A percentile compares a stretch with the other conserved stretches of the same genome.
Evolutionary conservation across 2,113 vertebrate genomes (phyloP).

Genomic region (Sphyrna mokarran): DNA sequence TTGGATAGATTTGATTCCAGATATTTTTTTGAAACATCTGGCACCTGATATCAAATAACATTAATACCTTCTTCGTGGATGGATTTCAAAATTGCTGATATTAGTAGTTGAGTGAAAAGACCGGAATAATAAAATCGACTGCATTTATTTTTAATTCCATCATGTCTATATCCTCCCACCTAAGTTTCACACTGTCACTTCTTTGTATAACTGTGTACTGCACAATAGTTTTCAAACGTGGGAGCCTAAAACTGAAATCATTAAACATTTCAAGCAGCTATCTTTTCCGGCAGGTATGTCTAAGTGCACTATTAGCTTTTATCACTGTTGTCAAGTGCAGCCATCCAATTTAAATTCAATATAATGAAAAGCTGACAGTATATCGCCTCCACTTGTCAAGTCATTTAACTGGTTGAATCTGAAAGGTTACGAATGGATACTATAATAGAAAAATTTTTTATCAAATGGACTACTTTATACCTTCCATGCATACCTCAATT

Average conservation of each 20-base stretch:
- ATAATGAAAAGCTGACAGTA: slow-evolving; percentile 27
- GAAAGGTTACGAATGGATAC: slow-evolving; percentile 15
- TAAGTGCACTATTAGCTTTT: slow-evolving; percentile 22
- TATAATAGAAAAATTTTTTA: neutral
- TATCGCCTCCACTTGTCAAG: slow-evolving; percentile 14
- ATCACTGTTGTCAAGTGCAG: slow-evolving; percentile 26
- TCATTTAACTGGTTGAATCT: slow-evolving; percentile 18
- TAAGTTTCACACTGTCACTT: slow-evolving; percentile 12
- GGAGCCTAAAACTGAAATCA: slow-evolving; percentile 25
- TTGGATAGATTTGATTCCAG: neutral
- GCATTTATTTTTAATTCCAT: slow-evolving; percentile 13
- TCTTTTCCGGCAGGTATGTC: slow-evolving; percentile 20
- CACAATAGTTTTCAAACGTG: neutral
- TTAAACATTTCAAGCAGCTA: slow-evolving; percentile 30
- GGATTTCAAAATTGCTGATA: neutral
- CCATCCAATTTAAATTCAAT: neutral
- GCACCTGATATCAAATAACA: neutral
- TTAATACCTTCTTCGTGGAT: neutral
- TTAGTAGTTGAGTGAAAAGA: neutral
- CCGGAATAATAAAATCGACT: neutral
- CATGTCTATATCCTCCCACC: neutral
- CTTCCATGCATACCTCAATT: neutral
- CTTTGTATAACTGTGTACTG: neutral
- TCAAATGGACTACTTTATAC: neutral
- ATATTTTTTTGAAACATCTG: neutral